phyloP scores from a whole-genome alignment of 2,797 vertebrate species.

The Rhinogobio ventralis region DNA sequence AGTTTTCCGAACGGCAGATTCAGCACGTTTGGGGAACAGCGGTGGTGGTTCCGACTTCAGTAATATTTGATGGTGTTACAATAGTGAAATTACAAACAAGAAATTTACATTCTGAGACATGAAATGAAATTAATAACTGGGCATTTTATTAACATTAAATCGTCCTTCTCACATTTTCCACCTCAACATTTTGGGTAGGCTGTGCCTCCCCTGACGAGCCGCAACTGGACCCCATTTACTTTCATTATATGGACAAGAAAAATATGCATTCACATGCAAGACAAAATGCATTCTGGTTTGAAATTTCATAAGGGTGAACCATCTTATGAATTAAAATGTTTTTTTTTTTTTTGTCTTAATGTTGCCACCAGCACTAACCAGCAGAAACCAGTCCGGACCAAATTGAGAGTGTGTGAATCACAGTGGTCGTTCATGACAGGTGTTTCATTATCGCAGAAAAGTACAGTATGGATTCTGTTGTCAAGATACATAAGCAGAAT shows the following conservation, averaged over 20 bases:
- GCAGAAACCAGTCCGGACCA: neutral
- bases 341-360: too few species aligned
- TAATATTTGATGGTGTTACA: neutral
- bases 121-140: neutral
- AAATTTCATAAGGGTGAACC: neutral
- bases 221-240: too few species aligned
- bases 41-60: neutral
- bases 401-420: neutral
- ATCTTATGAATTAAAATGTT: neutral
- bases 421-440: neutral
- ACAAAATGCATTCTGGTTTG: neutral
- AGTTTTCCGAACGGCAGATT: neutral
- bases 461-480: slow-evolving; percentile 5
- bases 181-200: neutral
- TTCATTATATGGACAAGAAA: neutral
- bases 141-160: neutral
- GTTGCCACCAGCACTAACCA: neutral
- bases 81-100: neutral
- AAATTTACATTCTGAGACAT: neutral
- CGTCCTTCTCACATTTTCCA: neutral
- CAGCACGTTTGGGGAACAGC: neutral
- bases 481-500: slow-evolving; percentile 6
- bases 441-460: slow-evolving; percentile 35
- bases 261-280: neutral
- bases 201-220: too few species aligned